phyloP scores from a whole-genome alignment of 2,113 vertebrate species.

The Abramis brama region DNA sequence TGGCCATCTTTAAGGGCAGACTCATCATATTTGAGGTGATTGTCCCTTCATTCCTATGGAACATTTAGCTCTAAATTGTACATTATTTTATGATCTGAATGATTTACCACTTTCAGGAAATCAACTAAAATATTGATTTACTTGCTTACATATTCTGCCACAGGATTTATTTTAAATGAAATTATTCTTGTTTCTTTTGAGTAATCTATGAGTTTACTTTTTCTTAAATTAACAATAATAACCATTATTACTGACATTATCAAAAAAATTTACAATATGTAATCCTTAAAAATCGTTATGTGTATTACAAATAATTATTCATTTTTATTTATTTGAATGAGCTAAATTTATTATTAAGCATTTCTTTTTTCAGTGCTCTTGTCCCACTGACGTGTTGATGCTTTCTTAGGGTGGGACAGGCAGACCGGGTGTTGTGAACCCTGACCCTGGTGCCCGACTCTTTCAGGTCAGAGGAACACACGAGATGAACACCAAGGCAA shows the following conservation, averaged over 20 bases:
- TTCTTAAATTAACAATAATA: background rate
- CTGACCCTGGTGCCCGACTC: constrained; percentile 69
- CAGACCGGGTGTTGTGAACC: constrained; percentile 65
- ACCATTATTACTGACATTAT: too few relatives aligned
- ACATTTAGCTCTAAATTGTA: background rate
- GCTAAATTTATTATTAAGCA: too few relatives aligned
- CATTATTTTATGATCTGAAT: background rate
- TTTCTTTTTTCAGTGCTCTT: background rate
- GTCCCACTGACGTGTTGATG: background rate
- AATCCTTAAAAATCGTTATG: too few relatives aligned
- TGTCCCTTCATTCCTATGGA: background rate
- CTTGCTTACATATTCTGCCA: background rate
- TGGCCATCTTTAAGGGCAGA: constrained; percentile 88
- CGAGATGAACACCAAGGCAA: constrained; percentile 86
- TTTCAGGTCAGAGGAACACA: constrained; percentile 86
- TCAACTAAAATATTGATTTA: background rate
- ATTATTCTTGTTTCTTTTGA: background rate
- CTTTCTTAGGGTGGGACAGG: constrained; percentile 81
- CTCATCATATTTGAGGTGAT: constrained; percentile 87
- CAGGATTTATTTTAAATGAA: background rate
- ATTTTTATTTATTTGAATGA: too few relatives aligned
- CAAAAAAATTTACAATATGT: too few relatives aligned
- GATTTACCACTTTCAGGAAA: background rate
- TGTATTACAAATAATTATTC: too few relatives aligned
- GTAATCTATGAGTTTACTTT: background rate